These are phyloP conservation scores for Dipodomys stephensi DNA, from an alignment of 2,113 vertebrate genomes.

Conservation along the genomic window DNA sequence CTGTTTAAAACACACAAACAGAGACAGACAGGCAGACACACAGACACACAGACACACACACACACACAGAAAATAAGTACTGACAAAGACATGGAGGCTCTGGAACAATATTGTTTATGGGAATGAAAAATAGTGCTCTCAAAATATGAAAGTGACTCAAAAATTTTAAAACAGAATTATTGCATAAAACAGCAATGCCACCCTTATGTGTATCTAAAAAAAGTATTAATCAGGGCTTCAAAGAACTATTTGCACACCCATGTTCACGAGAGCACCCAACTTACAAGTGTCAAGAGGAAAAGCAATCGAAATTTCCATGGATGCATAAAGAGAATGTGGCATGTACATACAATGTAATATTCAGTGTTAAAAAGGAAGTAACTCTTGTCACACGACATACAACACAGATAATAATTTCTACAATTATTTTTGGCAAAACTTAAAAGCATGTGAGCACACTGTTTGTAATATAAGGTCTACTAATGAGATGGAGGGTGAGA, in stretches of 20 bases:
- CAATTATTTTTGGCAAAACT: not conserved
- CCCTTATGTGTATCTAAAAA: not conserved
- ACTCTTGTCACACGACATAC: not conserved
- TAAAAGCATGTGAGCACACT: not conserved
- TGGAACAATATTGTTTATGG: not conserved
- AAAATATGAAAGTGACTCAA: not conserved
- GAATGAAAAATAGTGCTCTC: not conserved
- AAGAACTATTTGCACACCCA: not conserved
- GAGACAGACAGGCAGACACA: no score
- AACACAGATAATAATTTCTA: not conserved
- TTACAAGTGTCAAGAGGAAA: not conserved
- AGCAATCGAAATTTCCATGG: not conserved
- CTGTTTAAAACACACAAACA: not conserved
- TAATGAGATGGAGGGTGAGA: not conserved
- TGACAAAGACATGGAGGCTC: not conserved
- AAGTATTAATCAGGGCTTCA: not conserved
- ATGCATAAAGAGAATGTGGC: no score
- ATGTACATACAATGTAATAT: not conserved
- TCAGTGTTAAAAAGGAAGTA: constrained; percentile 2
- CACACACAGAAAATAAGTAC: not conserved
- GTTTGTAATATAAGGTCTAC: not conserved
- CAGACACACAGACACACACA: no score
- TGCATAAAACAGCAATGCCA: no score
- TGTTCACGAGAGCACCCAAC: not conserved
- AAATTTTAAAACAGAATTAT: no score